phyloP scores from a whole-genome alignment of 30 jellyfish, hydroid and myxozoan species.

The Kudoa iwatai region DNA sequence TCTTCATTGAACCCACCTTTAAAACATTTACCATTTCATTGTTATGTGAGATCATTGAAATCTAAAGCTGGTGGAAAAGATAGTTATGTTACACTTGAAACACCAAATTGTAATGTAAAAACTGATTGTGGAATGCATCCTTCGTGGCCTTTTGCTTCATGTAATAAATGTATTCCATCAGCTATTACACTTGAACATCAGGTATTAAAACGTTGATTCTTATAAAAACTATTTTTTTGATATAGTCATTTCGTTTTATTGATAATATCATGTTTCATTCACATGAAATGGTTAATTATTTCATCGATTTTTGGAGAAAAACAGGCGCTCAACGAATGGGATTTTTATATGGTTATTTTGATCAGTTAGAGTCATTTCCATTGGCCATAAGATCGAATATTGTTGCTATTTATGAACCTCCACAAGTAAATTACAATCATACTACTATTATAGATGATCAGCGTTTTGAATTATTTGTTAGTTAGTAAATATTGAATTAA shows the following conservation, averaged over 20 bases:
- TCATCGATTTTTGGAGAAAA: constrained; percentile 61
- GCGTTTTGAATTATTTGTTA: no score
- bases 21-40: constrained; percentile 67
- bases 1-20: constrained; percentile 61
- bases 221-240: no score
- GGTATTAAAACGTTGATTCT: no score
- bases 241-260: constrained; percentile 52
- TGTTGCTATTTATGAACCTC: constrained; percentile 88
- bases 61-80: constrained; percentile 35
- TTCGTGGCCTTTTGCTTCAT: constrained; percentile 92
- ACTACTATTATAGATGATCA: no score
- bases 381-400: constrained; percentile 77
- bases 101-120: constrained; percentile 30
- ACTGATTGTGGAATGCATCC: constrained; percentile 93
- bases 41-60: constrained; percentile 16
- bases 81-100: constrained; percentile 43
- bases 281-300: constrained; percentile 57
- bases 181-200: constrained; percentile 55
- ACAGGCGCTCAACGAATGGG: constrained; percentile 86
- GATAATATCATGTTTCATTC: constrained; percentile 84
- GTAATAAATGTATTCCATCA: constrained; percentile 88
- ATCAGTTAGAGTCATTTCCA: constrained; percentile 62
- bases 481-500: no score
- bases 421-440: no score
- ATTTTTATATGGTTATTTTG: constrained; percentile 39